Percentiles rank a stretch among this genome's conserved stretches.
Evolutionary conservation across 2,797 vertebrate species (phyloP).

Genomic region (Falco berigora): DNA sequence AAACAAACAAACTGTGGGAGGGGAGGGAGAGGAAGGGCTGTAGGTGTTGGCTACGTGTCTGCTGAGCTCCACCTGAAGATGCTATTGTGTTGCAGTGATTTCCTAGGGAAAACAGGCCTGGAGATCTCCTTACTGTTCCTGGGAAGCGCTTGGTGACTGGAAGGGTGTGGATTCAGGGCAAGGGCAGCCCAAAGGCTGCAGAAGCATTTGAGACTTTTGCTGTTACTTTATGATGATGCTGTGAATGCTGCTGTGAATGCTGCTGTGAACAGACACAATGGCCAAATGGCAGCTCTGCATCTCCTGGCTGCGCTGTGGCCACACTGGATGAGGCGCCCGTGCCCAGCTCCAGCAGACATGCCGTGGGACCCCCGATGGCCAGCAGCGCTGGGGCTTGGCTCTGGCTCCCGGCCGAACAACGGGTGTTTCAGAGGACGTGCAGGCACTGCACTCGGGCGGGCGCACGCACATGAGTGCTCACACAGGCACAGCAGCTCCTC

Average conservation of each 20-base stretch:
- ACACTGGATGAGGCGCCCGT: fast-evolving
- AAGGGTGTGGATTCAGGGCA: background rate
- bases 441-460: background rate
- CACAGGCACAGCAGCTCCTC: background rate
- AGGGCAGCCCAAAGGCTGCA: background rate
- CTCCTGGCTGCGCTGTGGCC: background rate
- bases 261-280: background rate
- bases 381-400: background rate
- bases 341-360: background rate
- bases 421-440: background rate
- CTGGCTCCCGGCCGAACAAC: fast-evolving
- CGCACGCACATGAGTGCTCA: fast-evolving
- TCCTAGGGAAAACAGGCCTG: conserved; percentile 20
- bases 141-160: background rate
- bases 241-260: background rate
- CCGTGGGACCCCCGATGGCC: fast-evolving
- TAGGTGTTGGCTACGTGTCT: background rate
- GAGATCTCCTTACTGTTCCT: background rate
- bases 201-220: background rate
- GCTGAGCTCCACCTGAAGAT: background rate
- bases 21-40: conserved; percentile 1
- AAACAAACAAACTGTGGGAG: background rate
- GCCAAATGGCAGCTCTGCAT: background rate
- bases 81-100: conserved; percentile 11
- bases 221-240: background rate